phyloP scores from a whole-genome alignment of 2,888 invertebrate species.

The Scaptomyza polygonia region DNA sequence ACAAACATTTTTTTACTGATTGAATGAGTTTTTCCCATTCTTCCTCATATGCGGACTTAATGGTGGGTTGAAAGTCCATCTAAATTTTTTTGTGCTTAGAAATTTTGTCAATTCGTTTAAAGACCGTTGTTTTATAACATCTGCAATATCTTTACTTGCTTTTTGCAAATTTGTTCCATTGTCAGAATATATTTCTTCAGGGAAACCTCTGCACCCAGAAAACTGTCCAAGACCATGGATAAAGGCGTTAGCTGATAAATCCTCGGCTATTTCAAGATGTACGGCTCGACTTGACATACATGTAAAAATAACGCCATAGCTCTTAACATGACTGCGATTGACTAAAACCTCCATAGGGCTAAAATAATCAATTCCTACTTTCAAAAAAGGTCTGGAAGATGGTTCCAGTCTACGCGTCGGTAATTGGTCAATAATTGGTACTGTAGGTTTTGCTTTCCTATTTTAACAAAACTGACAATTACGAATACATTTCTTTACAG shows the following conservation, averaged over 20 bases:
- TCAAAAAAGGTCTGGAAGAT: too few species aligned
- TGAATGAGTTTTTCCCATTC: not conserved
- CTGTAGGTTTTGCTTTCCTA: slow-evolving; percentile 2
- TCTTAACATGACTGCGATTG: too few species aligned
- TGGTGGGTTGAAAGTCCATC: not conserved
- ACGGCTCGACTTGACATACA: too few species aligned
- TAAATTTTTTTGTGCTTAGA: not conserved
- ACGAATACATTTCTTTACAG: slow-evolving; percentile 5
- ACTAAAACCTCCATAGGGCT: too few species aligned
- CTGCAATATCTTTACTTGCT: slow-evolving; percentile 4
- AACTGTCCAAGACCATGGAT: too few species aligned
- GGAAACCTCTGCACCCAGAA: too few species aligned
- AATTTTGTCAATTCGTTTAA: slow-evolving; percentile 6
- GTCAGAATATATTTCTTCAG: slow-evolving; percentile 10
- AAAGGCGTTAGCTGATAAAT: too few species aligned
- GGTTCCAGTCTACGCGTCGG: not conserved
- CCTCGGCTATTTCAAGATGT: too few species aligned
- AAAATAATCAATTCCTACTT: too few species aligned
- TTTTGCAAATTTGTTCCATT: slow-evolving; percentile 1
- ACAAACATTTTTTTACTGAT: not conserved
- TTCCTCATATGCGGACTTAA: not conserved
- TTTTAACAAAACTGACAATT: slow-evolving; percentile 7
- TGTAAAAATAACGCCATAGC: too few species aligned
- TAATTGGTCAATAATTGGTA: slow-evolving; percentile 1
- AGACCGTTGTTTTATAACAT: slow-evolving; percentile 4